phyloP scores from a whole-genome alignment of 2,888 invertebrate species.

The Leptothorax acervorum region DNA sequence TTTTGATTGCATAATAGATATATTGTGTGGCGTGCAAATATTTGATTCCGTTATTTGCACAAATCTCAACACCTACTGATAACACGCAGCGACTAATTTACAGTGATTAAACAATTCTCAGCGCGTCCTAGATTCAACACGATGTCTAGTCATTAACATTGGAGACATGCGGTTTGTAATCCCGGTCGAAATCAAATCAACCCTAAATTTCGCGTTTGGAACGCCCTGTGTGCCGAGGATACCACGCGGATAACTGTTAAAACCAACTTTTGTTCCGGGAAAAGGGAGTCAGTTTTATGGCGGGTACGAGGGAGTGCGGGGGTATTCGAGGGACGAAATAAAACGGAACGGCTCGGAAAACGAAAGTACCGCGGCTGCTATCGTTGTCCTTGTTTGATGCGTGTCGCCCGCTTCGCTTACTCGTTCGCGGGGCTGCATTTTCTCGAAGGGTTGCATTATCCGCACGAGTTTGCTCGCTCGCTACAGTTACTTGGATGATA shows the following conservation, averaged over 20 bases:
- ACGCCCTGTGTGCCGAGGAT: slow-evolving; percentile 45
- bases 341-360: slow-evolving; percentile 64
- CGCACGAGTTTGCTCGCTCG: slow-evolving; percentile 67
- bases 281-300: slow-evolving; percentile 22
- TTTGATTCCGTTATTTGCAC: slow-evolving; percentile 4
- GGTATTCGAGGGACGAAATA: slow-evolving; percentile 60
- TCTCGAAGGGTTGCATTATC: slow-evolving; percentile 70
- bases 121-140: background rate
- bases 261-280: slow-evolving; percentile 74
- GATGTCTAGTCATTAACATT: slow-evolving; percentile 23
- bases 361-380: slow-evolving; percentile 64
- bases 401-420: slow-evolving; percentile 34
- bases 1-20: background rate
- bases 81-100: slow-evolving; percentile 3
- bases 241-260: slow-evolving; percentile 76
- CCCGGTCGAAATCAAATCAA: slow-evolving; percentile 23
- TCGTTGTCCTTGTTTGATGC: slow-evolving; percentile 32
- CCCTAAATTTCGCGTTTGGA: background rate
- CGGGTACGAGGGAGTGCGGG: slow-evolving; percentile 1
- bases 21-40: slow-evolving; percentile 9
- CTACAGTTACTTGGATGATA: slow-evolving; percentile 69
- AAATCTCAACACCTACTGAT: slow-evolving; percentile 27
- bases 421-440: slow-evolving; percentile 63
- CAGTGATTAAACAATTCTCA: slow-evolving; percentile 24
- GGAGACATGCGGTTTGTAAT: slow-evolving; percentile 15